Conservation (phyloP, 1,140 invertebrate genomes). For the Neodiprion lecontei region DNA sequence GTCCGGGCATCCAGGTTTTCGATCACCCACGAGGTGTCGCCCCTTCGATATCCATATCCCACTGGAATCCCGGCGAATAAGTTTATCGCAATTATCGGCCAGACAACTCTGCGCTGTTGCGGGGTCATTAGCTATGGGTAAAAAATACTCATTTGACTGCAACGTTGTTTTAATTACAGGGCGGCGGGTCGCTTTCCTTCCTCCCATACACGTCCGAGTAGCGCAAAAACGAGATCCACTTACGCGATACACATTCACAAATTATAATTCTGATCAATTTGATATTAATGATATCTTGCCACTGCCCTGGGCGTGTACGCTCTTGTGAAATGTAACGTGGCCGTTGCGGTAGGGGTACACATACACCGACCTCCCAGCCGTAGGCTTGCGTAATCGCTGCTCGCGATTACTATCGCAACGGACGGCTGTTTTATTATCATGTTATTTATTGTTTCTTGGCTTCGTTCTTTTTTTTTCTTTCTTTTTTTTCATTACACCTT, state of each 20-base stretch:
- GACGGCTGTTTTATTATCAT: not conserved
- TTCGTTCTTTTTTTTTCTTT: not conserved
- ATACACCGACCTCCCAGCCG: not conserved
- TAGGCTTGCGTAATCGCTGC: not conserved
- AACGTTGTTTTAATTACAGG: not conserved
- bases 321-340: not conserved
- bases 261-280: constrained; percentile 3
- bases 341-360: not conserved
- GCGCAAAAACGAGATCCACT: too few species aligned
- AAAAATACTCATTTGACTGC: too few species aligned
- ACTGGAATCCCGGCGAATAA: too few species aligned
- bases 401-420: constrained; percentile 1
- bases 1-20: too few species aligned
- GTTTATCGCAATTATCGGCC: too few species aligned
- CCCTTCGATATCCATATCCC: too few species aligned
- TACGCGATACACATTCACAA: not conserved
- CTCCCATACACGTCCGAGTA: too few species aligned
- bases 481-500: not conserved
- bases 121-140: too few species aligned
- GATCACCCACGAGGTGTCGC: too few species aligned
- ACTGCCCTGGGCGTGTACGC: not conserved
- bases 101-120: too few species aligned
- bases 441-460: not conserved
- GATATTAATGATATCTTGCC: constrained; percentile 7
- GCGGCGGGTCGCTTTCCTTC: not conserved